Evolutionary conservation across 2,888 invertebrate species (phyloP), one percentile per base, ranked within the genome.

Genomic region (Xestia rhomboidea): DNA sequence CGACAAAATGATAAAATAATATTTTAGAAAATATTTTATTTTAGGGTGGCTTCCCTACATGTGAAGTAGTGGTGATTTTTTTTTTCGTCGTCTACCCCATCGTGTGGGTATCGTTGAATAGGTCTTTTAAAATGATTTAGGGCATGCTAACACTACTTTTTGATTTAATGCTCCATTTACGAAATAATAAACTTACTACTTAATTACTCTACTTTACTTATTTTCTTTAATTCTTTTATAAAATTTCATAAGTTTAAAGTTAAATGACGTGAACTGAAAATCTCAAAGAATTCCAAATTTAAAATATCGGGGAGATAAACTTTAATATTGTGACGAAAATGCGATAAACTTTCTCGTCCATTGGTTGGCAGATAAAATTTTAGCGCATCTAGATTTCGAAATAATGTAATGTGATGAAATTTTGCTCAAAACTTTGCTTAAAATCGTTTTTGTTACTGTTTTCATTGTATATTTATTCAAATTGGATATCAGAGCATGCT

Each of bases 301-400:
- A 69, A 41, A 72, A 83, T 83, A 83, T 74, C 44, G 34, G 41
- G 38, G 38, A 30, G 7, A 38, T 54, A 41, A 38, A 38, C 57
- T 78, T 83, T 68, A n/a, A 74, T 83, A 72, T 69, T 72, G 46
- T 71, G 51, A 62, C 51, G 27, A 34, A 69, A 54, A 67, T 41
- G 34, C 68, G 18, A 74, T 83, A 82, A 66, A 63, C 18, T 34
- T 67, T 44, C 7, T 24, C 15, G 27, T 49, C 2, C 49, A 51
- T 63, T 49, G 54, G 44, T 13, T 63, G 21, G 2, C 27, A 27
- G 18, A 51, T 27, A 49, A 67, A 63, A 81, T 62, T 41, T 67
- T 15, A 60, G 34, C 24, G 18, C 57, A 41, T 46, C 10, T 13
- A 57, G 49, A 21, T 41, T 49, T 44, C 4, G 41, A n/a, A 6